Evolutionary conservation across 2,888 invertebrate genomes (phyloP).

Genomic region (Hirtodrosophila alboralis): DNA sequence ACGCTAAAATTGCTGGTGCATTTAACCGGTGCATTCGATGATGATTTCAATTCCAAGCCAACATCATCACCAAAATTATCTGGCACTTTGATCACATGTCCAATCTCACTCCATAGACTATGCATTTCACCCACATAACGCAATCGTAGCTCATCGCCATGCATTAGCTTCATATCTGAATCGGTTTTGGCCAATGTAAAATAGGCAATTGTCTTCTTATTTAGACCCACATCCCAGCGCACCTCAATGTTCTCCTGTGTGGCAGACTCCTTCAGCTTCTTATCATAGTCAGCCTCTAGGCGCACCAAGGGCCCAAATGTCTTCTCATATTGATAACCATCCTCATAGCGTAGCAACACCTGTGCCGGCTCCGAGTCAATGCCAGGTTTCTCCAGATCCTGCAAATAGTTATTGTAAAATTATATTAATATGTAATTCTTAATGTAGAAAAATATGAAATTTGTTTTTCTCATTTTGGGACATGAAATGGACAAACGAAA

Average conservation of each 20-base stretch:
- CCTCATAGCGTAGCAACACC: constrained; percentile 91
- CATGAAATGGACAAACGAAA: too few relatives aligned
- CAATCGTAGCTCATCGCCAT: constrained; percentile 97
- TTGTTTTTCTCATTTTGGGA: too few relatives aligned
- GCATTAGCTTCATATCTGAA: constrained; percentile 99
- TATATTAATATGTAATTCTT: too few relatives aligned
- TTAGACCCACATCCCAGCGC: constrained; percentile 99
- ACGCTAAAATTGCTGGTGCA: constrained; percentile 98
- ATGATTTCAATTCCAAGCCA: constrained; percentile 97
- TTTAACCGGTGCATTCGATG: constrained; percentile 95
- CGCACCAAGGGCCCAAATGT: constrained; percentile 98
- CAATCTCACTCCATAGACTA: constrained; percentile 98
- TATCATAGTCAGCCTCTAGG: constrained; percentile 99
- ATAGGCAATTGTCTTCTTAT: constrained; percentile 98
- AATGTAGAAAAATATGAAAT: too few relatives aligned
- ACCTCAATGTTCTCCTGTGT: constrained; percentile 99
- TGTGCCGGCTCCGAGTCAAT: constrained; percentile 99
- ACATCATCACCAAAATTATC: constrained; percentile 99
- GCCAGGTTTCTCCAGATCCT: constrained; percentile 98
- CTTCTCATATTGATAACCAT: constrained; percentile 99
- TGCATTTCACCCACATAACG: constrained; percentile 96
- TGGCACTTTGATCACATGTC: constrained; percentile 98
- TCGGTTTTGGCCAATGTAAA: constrained; percentile 98
- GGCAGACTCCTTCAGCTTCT: constrained; percentile 98
- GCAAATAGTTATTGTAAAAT: constrained; percentile 6